phyloP scores from a whole-genome alignment of 2,113 vertebrate species.

The Alexandromys fortis region DNA sequence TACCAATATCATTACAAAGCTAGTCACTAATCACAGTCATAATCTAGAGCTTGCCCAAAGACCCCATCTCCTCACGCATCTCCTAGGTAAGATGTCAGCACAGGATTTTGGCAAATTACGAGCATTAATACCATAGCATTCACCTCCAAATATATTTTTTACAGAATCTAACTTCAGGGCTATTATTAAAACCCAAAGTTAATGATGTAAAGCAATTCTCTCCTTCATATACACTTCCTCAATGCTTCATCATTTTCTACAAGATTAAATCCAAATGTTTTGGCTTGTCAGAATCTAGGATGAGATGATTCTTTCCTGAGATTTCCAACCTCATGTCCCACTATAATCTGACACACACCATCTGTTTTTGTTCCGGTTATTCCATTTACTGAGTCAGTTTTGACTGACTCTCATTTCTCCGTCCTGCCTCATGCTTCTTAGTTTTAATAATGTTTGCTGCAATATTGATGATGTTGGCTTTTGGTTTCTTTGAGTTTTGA shows the following conservation, averaged over 20 bases:
- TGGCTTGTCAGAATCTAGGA: not conserved
- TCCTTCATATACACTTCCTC: not conserved
- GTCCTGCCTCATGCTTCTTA: not conserved
- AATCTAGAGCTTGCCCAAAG: not conserved
- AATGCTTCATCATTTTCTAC: not conserved
- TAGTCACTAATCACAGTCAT: not conserved
- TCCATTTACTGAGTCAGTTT: not conserved
- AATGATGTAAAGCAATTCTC: slow-evolving; percentile 1
- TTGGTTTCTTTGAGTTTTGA: slow-evolving; percentile 26
- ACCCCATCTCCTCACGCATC: not conserved
- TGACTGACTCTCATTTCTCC: not conserved
- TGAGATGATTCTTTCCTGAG: not conserved
- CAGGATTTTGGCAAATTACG: not conserved
- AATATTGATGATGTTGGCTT: slow-evolving; percentile 2
- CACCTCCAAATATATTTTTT: not conserved
- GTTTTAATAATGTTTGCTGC: not conserved
- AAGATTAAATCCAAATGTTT: slow-evolving; percentile 51
- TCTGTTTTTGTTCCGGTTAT: not conserved
- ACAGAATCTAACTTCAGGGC: not conserved
- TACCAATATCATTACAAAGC: not conserved
- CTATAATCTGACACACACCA: not conserved
- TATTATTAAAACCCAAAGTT: not conserved
- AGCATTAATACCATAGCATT: not conserved
- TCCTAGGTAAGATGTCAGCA: not conserved
- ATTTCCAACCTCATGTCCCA: not conserved